phyloP scores from a whole-genome alignment of 23 tunicate genomes.

The Styela plicata region DNA sequence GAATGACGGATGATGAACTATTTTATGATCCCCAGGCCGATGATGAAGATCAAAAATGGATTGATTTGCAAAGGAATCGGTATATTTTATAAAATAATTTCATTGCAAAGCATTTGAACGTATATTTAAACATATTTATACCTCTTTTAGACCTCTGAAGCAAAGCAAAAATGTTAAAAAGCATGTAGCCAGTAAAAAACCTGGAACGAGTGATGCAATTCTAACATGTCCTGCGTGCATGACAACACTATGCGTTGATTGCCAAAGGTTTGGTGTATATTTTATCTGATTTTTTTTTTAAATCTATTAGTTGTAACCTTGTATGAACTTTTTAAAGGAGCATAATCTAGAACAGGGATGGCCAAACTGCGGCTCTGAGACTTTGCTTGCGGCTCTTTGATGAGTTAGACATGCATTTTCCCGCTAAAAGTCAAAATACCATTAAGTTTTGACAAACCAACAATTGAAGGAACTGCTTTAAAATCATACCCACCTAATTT shows the following conservation, averaged over 20 bases:
- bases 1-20: conserved; percentile 72
- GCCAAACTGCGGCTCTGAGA: too few species aligned
- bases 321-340: too few species aligned
- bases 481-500: too few species aligned
- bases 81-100: neutral
- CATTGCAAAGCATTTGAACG: neutral
- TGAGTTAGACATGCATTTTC: too few species aligned
- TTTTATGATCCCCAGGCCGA: conserved; percentile 90
- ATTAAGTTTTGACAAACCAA: too few species aligned
- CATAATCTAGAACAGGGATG: too few species aligned
- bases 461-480: too few species aligned
- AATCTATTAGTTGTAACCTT: too few species aligned
- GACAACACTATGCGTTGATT: conserved; percentile 72
- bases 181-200: neutral
- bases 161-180: conserved; percentile 18
- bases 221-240: conserved; percentile 81
- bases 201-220: conserved; percentile 33
- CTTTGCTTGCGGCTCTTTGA: too few species aligned
- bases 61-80: conserved; percentile 53
- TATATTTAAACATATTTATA: neutral
- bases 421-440: too few species aligned
- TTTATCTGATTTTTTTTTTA: too few species aligned
- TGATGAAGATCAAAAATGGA: conserved; percentile 86
- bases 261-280: conserved; percentile 87
- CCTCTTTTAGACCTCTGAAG: neutral